Base-by-base conservation (phyloP, 2,888 invertebrate species). In the Leucophenga montana region DNA sequence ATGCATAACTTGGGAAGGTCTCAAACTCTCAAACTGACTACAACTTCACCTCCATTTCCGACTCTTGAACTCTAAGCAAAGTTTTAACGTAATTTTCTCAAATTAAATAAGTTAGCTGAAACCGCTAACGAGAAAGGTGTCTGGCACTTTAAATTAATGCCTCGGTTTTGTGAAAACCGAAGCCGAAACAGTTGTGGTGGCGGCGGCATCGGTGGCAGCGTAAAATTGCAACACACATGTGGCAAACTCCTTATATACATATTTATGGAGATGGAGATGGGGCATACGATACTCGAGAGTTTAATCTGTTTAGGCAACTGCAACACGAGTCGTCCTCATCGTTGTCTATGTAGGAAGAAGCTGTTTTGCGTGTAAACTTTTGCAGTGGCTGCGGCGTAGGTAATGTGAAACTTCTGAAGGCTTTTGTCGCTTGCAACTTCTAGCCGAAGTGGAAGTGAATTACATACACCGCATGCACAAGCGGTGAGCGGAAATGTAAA, bases 121-220 rank as follows among this genome's bases (percentile, higher is more conserved):
- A 81, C 81, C 81, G 74, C 81, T 81, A 81, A 81, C 81, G 83
- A 81, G 84, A 77, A 84, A 84, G 81, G 84, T 83, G 81, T 84
- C 81, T 81, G 81, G 82, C 83, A 83, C 84, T 83, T 78, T 82
- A 78, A 81, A 81, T 81, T 84, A 81, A 81, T 83, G 81, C 78
- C 75, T 82, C 83, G 81, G 84, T 81, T 81, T 80, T 78, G 73
- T 71, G 75, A 73, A 75, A 74, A 72, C 78, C 64, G 68, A 27
- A 67, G 31, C 48, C 57, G 39, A 62, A 71, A 62, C 71, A n/a
- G 62, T 56, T 57, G 73, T 67, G 59, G 70, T 39, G 66, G n/a
- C 62, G 39, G 46, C 56, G 59, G 62, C 62, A n/a, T n/a, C n/a
- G n/a, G 62, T 14, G 14, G 20, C 39, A 13, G 62, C 62, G 67